Evolutionary conservation across 2,797 vertebrate species (phyloP), one percentile per base, ranked within the genome.

Genomic region (Sebastolobus alascanus): DNA sequence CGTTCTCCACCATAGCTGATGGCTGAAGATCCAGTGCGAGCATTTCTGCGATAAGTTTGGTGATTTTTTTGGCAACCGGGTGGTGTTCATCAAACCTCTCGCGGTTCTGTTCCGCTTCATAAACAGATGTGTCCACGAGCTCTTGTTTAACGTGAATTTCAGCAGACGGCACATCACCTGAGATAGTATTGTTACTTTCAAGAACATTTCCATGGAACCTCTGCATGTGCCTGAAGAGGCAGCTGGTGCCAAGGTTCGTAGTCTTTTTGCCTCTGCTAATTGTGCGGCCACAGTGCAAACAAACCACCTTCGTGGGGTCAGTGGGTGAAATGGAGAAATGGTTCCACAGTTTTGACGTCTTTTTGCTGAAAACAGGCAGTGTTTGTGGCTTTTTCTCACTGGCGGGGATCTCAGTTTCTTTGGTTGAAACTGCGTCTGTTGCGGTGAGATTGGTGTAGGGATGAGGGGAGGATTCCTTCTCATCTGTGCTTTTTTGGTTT

Each of bases 281-380:
- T 82, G 97, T 99, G 92, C 97, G 97, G 94, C 97, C 97, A 92
- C 99, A 99, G 97, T 99, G 98, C 96, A 99, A 96, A 95, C 98
- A 99, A 93, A 97, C 94, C 78, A 99, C 98, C 92, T 99, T 99
- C 4, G 98, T 99, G 89, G 98, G 98, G 92, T 99, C 98, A 59
- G 96, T 92, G 63, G 97, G 95, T 80, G 97, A 98, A 93, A 98
- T 96, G 46, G 97, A 99, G 90, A 99, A 99, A 86, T 99, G 98
- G 92, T 99, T 99, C 98, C 98, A 99, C 93, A 99, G 96, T 96
- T 99, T 99, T 90, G 98, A 99, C 67, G 98, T 99, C 96, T 98
- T 99, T 94, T 99, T 99, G 89, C 97, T 98, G 87, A 95, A 97
- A 84, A 93, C 93, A 2, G 98, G 96, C 89, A 96, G 90, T 37